phyloP scores from a whole-genome alignment of 64 coral and sea anemone species.

The Dendrophyllia cribrosa region DNA sequence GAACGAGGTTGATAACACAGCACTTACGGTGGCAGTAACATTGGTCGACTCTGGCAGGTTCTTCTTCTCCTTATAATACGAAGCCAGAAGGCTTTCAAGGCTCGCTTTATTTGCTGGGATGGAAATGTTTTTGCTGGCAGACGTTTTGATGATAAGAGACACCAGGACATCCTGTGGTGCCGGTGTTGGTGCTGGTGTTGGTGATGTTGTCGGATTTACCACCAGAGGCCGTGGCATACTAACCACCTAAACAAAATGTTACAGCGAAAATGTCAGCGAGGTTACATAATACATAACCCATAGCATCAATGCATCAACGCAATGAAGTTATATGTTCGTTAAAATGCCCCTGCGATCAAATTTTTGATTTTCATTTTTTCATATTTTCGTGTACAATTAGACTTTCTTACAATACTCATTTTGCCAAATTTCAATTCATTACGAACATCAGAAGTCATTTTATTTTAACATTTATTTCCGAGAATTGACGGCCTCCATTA shows the following conservation, averaged over 20 bases:
- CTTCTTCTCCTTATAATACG: conserved; percentile 62
- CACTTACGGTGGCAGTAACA: conserved; percentile 74
- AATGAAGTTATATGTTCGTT: too few species aligned
- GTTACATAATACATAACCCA: neutral
- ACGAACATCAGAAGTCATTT: too few species aligned
- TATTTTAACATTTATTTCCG: too few species aligned
- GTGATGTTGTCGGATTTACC: conserved; percentile 10
- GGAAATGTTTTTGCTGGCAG: conserved; percentile 55
- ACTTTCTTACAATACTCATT: too few species aligned
- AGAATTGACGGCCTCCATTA: too few species aligned
- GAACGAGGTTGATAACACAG: neutral
- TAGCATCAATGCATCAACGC: neutral
- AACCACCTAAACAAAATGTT: conserved; percentile 50
- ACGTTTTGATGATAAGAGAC: conserved; percentile 70
- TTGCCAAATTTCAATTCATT: too few species aligned
- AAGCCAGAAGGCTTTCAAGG: conserved; percentile 66
- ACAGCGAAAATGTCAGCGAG: neutral
- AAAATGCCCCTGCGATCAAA: too few species aligned
- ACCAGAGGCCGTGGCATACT: conserved; percentile 50
- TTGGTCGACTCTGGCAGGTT: neutral
- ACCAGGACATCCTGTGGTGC: conserved; percentile 10
- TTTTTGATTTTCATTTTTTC: too few species aligned
- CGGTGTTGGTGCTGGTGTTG: neutral
- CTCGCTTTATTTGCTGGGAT: conserved; percentile 53
- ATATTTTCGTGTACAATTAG: too few species aligned